Evolutionary conservation across 2,888 invertebrate species (phyloP), one percentile per base, ranked within the genome.

Genomic region (Tetheella fluctuosa): DNA sequence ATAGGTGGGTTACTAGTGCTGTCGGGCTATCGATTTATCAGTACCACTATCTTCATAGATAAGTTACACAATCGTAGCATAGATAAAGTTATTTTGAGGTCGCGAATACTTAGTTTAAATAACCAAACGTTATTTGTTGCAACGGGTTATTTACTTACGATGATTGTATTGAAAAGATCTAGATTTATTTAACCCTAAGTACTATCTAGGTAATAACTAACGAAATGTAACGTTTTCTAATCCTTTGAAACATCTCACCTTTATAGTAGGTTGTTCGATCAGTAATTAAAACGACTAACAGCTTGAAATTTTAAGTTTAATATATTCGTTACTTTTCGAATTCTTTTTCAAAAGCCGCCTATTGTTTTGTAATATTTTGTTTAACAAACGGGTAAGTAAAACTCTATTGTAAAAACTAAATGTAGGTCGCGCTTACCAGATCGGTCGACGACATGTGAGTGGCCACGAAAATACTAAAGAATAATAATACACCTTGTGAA

Each of bases 71-170:
- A 48, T 48, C 48, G 48, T 39, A n/a, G n/a, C 48, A 48, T 2
- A 20, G 58, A 58, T 58, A 58, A 25, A 13, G 30, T 52, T 58
- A 58, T 52, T 52, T 58, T 58, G 58, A 52, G 58, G 58, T 52
- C 58, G 58, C 58, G 30, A 57, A 57, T 58, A 55, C 48, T 48
- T 17, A 20, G 48, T 20, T 48, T 8, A 48, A 48, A 48, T 48
- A 48, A 48, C 20, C 1, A 48, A 2, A 48, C 8, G 2, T n/a
- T 20, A 48, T 48, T 48, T 48, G 48, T 48, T 48, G 48, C 20
- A 48, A 15, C 20, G 20, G 48, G 48, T 48, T 20, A 48, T 48
- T 48, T 48, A 48, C 48, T 20, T 20, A 48, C 15, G 5, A 20
- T 17, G 10, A 5, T 17, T 48, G 1, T 20, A 42, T 42, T 1